Evolutionary conservation across 2,797 vertebrate species (phyloP), one percentile per base, ranked within the genome.

Genomic region (Merluccius polli): DNA sequence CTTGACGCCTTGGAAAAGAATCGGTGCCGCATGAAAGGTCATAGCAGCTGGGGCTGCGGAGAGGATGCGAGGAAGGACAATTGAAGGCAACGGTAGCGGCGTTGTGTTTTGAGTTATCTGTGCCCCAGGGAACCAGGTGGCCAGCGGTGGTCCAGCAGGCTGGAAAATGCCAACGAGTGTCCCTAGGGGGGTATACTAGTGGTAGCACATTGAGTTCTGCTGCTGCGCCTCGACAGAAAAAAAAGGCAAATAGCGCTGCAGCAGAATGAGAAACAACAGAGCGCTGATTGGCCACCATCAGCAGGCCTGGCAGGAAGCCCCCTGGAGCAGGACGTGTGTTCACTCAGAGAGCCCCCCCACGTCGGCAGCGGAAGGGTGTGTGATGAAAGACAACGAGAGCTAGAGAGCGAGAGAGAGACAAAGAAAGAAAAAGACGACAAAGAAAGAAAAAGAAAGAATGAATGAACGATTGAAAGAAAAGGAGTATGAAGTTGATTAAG

Each of bases 301-400:
- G 44, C 7, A n/a, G 21, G 31, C 31, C 24, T 27, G 52, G 31
- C 73, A 65, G 48, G 52, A 63, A 32, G 48, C 73, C 73, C 59
- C 59, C 52, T 12, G 12, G 21, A 36, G 52, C 73, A 24, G 21
- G 5, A 63, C 32, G 44, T 13, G 4, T 13, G 73, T 30, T 29
- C 59, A 63, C 65, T 67, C 16, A 31, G 44, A 10, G 16, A 48
- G 38, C 52, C 16, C 31, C 24, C n/a, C 24, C 4, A 29, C 3
- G 33, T 30, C 7, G 27, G 73, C 33, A 75, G 65, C 73, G 44
- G 52, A 59, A 44, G 18, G 32, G 73, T 65, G 31, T 63, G 72
- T 32, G 16, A 52, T 52, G 13, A 38, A 77, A 72, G 70, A 67
- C 91, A 87, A 78, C 77, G 85, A 70, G 35, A 68, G 67, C 31